Conservation (phyloP, 2,113 vertebrate species). For the Charadrius vociferus region DNA sequence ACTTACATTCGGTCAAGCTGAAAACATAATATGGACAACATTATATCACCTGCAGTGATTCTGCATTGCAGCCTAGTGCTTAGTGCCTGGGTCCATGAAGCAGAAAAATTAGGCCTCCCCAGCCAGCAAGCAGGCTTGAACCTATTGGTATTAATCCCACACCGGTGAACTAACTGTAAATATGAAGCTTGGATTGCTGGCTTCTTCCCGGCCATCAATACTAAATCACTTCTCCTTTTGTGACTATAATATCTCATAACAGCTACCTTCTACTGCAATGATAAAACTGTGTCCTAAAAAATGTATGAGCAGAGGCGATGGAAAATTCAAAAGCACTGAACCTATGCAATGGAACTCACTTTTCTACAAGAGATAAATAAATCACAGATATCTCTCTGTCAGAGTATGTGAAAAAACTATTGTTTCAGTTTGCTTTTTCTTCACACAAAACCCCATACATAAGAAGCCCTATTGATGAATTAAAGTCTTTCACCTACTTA, state of each 20-base stretch:
- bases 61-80: not conserved
- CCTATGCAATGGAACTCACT: not conserved
- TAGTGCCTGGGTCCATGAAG: not conserved
- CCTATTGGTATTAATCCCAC: not conserved
- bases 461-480: not conserved
- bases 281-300: not conserved
- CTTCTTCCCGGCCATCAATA: not conserved
- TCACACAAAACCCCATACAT: not conserved
- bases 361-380: slow-evolving; percentile 18
- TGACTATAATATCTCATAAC: not conserved
- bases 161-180: not conserved
- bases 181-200: not conserved
- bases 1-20: not conserved
- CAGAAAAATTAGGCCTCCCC: not conserved
- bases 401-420: not conserved
- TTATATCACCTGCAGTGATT: not conserved
- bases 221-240: not conserved
- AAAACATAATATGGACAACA: not conserved
- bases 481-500: not conserved
- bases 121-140: not conserved
- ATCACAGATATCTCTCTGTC: not conserved
- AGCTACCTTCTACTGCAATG: not conserved
- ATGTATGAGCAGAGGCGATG: not conserved
- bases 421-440: not conserved
- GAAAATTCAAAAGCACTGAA: not conserved